Conservation (phyloP, 2,797 vertebrate genomes). For the Lutjanus argentimaculatus region DNA sequence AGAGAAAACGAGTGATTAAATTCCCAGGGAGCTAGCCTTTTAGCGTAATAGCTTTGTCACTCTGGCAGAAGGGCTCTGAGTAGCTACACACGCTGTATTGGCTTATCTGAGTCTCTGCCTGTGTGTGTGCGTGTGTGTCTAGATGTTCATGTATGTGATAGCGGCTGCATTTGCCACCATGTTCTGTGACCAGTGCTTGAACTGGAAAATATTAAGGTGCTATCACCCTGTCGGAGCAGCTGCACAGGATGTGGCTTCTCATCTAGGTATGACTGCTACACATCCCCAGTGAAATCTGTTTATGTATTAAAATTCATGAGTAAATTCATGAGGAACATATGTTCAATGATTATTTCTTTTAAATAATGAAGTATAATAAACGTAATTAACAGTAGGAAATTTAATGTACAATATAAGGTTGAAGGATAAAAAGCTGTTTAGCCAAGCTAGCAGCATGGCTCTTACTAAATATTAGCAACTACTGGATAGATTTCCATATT, state of each 20-base stretch:
- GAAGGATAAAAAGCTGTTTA: background rate
- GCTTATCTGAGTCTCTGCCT: constrained; percentile 26
- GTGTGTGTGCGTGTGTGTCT: constrained; percentile 8
- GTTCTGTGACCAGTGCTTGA: constrained; percentile 14
- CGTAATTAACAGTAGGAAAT: background rate
- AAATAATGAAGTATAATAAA: background rate
- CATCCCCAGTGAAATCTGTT: background rate
- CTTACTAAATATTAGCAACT: too few species aligned
- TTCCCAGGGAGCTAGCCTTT: constrained; percentile 77
- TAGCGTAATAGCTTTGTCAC: constrained; percentile 77
- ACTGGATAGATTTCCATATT: too few species aligned
- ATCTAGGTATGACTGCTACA: constrained; percentile 10
- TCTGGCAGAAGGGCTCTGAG: constrained; percentile 44
- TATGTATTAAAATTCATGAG: background rate
- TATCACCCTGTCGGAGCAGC: background rate
- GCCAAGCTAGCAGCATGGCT: background rate
- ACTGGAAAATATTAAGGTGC: constrained; percentile 8
- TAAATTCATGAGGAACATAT: background rate
- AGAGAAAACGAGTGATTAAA: constrained; percentile 70
- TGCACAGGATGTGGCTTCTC: constrained; percentile 22
- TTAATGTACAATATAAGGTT: too few species aligned
- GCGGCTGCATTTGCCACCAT: constrained; percentile 16
- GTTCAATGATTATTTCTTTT: background rate
- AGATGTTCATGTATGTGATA: background rate
- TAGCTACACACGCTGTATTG: constrained; percentile 48